Evolutionary conservation across 37 sponge, comb jelly and placozoan species (phyloP), one percentile per base, ranked within the genome.

Genomic region (Aplysina aerophoba): DNA sequence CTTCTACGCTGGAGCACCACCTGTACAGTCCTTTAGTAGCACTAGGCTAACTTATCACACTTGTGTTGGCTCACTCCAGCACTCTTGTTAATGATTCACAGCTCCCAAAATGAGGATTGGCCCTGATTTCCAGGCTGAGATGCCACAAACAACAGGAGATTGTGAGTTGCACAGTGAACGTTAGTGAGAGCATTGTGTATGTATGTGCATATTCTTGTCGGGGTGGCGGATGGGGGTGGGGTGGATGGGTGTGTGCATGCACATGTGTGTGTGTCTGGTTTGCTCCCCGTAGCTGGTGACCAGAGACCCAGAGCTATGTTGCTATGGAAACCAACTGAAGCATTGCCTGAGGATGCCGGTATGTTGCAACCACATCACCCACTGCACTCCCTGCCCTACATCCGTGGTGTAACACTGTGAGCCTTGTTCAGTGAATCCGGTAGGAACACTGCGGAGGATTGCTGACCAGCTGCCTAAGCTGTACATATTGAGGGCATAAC

Each of bases 51-150:
- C 50, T 11, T 8, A 11, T 44, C 50, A 44, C 50, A n/a, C n/a
- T n/a, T n/a, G n/a, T n/a, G n/a, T n/a, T n/a, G n/a, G n/a, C n/a
- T n/a, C n/a, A n/a, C n/a, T n/a, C 50, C 50, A 44, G 50, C 50
- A 44, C 8, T 44, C 50, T 8, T 44, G 50, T 44, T 44, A 3
- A 44, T 44, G 50, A 3, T 8, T 11, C 50, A 44, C 34, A 69
- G 71, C 28, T 27, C 71, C 71, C 28, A 69, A 35, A 25, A 69
- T 69, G 71, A 69, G 71, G 34, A 69, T 69, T 69, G 71, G 71
- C 28, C 12, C 34, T 16, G 71, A 69, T 28, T 69, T 69, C 34
- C 71, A 28, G 4, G 33, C 34, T 31, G 28, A 28, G 28, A 28
- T 69, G 71, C 34, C 35, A 1, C 17, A 17, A 28, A 34, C 17